phyloP scores from a whole-genome alignment of 1,140 invertebrate genomes.

The Panonychus citri region DNA sequence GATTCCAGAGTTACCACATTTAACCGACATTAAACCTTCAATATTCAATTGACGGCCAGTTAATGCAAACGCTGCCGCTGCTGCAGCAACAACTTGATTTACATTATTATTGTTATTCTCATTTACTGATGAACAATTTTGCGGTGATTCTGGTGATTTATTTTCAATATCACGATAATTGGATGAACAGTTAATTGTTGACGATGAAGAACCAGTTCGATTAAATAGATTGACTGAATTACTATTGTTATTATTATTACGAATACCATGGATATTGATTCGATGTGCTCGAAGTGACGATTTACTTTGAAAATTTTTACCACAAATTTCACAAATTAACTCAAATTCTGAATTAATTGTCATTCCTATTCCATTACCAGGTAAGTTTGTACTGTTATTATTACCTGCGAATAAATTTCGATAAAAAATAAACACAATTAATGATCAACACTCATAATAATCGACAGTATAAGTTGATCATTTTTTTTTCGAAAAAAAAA shows the following conservation, averaged over 20 bases:
- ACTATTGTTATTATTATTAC: slow-evolving; percentile 8
- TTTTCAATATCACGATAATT: not conserved
- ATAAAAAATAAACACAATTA: too few species aligned
- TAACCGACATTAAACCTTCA: not conserved
- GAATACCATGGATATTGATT: slow-evolving; percentile 28
- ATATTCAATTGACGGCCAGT: not conserved
- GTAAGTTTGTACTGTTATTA: too few species aligned
- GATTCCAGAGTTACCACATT: slow-evolving; percentile 2
- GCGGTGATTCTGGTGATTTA: not conserved
- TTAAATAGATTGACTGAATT: not conserved
- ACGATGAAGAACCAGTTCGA: not conserved
- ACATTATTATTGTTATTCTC: not conserved
- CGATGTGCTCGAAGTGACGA: slow-evolving; percentile 35
- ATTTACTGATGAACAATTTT: not conserved
- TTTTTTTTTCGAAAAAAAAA: too few species aligned
- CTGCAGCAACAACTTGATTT: not conserved
- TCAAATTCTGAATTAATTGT: not conserved
- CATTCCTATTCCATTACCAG: too few species aligned
- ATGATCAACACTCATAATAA: too few species aligned
- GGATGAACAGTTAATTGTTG: slow-evolving; percentile 1
- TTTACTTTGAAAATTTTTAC: slow-evolving; percentile 34
- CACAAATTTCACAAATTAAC: slow-evolving; percentile 30
- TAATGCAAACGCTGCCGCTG: not conserved
- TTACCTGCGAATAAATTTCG: too few species aligned
- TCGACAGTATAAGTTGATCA: too few species aligned